Base-by-base conservation (phyloP, 1,140 invertebrate species). In the Lepidotrigona ventralis region DNA sequence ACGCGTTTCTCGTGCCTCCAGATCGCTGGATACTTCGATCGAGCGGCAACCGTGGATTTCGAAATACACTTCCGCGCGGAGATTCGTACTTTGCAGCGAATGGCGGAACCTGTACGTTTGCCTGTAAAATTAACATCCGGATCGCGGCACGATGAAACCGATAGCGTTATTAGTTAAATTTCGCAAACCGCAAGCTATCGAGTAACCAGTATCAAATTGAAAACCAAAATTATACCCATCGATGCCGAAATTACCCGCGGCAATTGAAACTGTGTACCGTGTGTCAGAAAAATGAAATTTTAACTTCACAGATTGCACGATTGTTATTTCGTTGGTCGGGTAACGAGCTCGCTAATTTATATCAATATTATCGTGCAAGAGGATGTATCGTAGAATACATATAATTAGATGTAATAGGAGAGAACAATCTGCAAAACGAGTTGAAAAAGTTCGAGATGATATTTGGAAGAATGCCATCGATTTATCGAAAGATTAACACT, bases 11-110 rank as follows among this genome's bases (percentile, higher is more conserved):
- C 46, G 46, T 39, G 54, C 23, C 68, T 70, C 23, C 26, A 74
- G 66, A 73, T 84, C 51, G 54, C n/a, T 26, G 74, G 39, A 60
- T 58, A 51, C 64, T 77, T 77, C 66, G 81, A 77, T 69, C 33
- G 58, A 82, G 19, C 53, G 15, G 39, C 39, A 39, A 5, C n/a
- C 19, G n/a, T n/a, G 39, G 17, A 82, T 82, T 54, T 77, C 39
- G 39, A 60, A 46, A 15, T 23, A 21, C 19, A 4, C 3, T 29
- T 19, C n/a, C 9, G 46, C 5, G 33, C 6, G 11, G 23, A 46
- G 39, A 21, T 26, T 29, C 26, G 19, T 33, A 60, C 23, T 58
- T 77, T 70, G 46, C 29, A 21, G 33, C 46, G 21, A 72, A 64
- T 21, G 21, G 53, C 33, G 33, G 21, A 29, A 74, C 60, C 74